A percentile compares a stretch with the other conserved stretches of the same genome.
Evolutionary conservation across 1,140 invertebrate genomes (phyloP).

Genomic region (Apis dorsata): DNA sequence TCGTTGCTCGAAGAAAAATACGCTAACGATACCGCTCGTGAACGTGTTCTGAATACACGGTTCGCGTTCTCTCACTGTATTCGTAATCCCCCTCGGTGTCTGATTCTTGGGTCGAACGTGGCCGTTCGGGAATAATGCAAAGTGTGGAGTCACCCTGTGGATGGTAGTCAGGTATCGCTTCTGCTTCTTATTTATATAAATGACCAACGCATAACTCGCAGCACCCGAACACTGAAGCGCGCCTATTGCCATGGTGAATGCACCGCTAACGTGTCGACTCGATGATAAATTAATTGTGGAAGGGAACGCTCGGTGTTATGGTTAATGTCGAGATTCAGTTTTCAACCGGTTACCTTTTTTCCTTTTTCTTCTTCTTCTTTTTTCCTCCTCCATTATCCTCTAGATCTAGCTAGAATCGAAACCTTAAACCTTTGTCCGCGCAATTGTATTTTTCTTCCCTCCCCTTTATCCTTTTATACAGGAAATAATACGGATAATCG

Average conservation of each 20-base stretch:
- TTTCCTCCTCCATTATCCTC: neutral
- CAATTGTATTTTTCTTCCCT: neutral
- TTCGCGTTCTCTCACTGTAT: conserved; percentile 57
- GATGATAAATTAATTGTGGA: conserved; percentile 67
- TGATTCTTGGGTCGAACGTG: conserved; percentile 62
- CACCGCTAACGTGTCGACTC: conserved; percentile 61
- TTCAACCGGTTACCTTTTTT: conserved; percentile 23
- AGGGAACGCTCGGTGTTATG: conserved; percentile 56
- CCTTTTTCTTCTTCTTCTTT: neutral
- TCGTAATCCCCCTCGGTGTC: conserved; percentile 66
- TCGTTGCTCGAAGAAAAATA: conserved; percentile 73
- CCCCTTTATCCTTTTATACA: too few relatives aligned
- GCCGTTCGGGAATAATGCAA: conserved; percentile 73
- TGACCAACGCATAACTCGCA: conserved; percentile 79
- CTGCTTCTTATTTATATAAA: conserved; percentile 81
- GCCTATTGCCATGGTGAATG: conserved; percentile 54
- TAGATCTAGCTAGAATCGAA: neutral
- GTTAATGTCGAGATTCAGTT: conserved; percentile 46
- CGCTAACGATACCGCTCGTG: conserved; percentile 76
- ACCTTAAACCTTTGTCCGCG: neutral
- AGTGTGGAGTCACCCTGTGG: conserved; percentile 76
- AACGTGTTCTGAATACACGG: conserved; percentile 66
- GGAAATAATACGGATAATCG: neutral
- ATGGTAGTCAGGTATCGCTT: conserved; percentile 80
- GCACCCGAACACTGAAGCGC: conserved; percentile 56